Base-by-base conservation (phyloP, 2,888 invertebrate species). In the Onthophagus sagittarius region DNA sequence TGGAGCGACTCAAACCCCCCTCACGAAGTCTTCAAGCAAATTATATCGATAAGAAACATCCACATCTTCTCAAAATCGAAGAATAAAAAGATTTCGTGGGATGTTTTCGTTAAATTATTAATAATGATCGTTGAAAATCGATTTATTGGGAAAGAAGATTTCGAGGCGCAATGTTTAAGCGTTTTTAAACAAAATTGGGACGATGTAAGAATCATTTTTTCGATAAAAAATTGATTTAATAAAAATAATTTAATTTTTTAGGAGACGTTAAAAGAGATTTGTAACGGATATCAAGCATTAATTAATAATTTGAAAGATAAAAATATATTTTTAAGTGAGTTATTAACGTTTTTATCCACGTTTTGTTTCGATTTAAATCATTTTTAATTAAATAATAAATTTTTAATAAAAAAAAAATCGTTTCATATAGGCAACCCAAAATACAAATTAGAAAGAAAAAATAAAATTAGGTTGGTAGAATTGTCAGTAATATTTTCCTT, bases 171-270 rank as follows among this genome's bases (percentile, higher is more conserved):
- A 78, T 91, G 92, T 78, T 84, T 92, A 62, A 89, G 90, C 0
- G 87, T 93, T 11, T 92, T 92, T 74, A 88, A 90, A 77, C 88
- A 89, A 76, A 90, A 92, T 74, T 93, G 92, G 92, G 81, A 82
- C 73, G 71, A 80, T 80, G 82, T 82, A 77, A 76, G 76, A 71
- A 5, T 23, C 3, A 2, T 2, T 2, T 23, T 23, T 2, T 2
- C 3, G 3, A 23, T 23, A 23, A 23, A 23, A 23, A 23, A 23
- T n/a, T n/a, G n/a, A n/a, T 2, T 23, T 23, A 23, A 3, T 23
- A 23, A 23, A 23, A 23, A 23, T 64, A 72, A 31, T 76, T 67
- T 69, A 73, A 76, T 76, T 71, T 31, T 81, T 82, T 72, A 82
- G 81, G 77, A 23, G 7, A 79, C 80, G 0, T 72, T 83, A 33